Evolutionary conservation across 2,113 vertebrate species (phyloP).

Genomic region (Barbus barbus): DNA sequence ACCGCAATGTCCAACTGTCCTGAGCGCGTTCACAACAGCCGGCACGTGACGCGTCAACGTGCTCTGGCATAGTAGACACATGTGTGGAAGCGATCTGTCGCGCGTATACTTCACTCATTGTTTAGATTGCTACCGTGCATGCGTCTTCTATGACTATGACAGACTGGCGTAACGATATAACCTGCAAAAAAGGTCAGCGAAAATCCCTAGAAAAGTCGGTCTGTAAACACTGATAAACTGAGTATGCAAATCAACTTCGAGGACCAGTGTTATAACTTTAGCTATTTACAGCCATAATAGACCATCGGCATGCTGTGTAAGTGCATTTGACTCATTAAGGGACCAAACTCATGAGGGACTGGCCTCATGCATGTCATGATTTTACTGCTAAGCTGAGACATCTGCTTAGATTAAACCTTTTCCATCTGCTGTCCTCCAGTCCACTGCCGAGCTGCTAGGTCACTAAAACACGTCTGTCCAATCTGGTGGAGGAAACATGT

Average conservation of each 20-base stretch:
- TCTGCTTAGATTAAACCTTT: constrained; percentile 41
- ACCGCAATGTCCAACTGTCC: too few species aligned
- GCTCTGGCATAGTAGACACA: too few species aligned
- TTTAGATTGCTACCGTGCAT: too few species aligned
- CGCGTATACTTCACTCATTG: too few species aligned
- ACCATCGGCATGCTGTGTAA: neutral
- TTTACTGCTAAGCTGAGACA: constrained; percentile 42
- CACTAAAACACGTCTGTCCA: neutral
- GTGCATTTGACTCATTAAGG: neutral
- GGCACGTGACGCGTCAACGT: too few species aligned
- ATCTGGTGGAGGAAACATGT: neutral
- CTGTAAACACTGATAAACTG: neutral
- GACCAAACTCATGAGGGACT: neutral
- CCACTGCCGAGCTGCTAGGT: neutral
- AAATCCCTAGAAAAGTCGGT: neutral
- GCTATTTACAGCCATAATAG: neutral
- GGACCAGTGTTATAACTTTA: neutral
- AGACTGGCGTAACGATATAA: neutral
- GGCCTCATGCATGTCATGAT: constrained; percentile 19
- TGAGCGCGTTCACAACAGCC: too few species aligned
- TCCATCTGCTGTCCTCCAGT: constrained; percentile 41
- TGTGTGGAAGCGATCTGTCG: too few species aligned
- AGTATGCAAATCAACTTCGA: neutral
- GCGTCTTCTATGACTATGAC: too few species aligned
- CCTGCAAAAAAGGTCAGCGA: neutral